phyloP scores from a whole-genome alignment of 1,140 invertebrate genomes.

The Streblospio benedicti region DNA sequence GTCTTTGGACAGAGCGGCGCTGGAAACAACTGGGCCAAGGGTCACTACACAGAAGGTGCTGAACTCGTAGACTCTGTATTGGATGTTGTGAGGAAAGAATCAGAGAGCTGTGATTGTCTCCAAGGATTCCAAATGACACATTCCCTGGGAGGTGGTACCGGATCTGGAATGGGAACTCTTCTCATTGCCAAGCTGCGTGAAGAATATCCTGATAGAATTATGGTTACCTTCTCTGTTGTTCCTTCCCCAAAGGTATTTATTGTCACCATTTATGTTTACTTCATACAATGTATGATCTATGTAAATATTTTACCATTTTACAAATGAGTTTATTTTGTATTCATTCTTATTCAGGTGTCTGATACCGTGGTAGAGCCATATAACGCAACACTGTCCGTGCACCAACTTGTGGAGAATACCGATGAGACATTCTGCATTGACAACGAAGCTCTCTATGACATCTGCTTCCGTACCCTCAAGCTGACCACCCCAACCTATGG shows the following conservation, averaged over 20 bases:
- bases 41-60: conserved; percentile 82
- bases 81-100: conserved; percentile 78
- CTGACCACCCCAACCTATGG: conserved; percentile 66
- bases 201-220: conserved; percentile 66
- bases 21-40: conserved; percentile 85
- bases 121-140: conserved; percentile 51
- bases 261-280: no score
- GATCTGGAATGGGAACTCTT: conserved; percentile 20
- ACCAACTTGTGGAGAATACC: conserved; percentile 65
- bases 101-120: conserved; percentile 64
- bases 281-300: no score
- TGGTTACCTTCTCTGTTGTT: conserved; percentile 78
- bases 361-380: conserved; percentile 72
- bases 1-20: conserved; percentile 72
- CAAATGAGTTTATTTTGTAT: no score
- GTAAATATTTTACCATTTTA: no score
- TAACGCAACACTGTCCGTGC: conserved; percentile 64
- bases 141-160: conserved; percentile 50
- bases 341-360: conserved; percentile 54
- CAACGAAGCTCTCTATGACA: conserved; percentile 73
- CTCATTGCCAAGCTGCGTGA: conserved; percentile 42
- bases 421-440: conserved; percentile 75
- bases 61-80: conserved; percentile 77
- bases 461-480: conserved; percentile 68
- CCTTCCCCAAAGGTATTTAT: conserved; percentile 72